Evolutionary conservation across 1,140 invertebrate genomes (phyloP), one percentile per base, ranked within the genome.

Genomic region (Mylabris phalerata): DNA sequence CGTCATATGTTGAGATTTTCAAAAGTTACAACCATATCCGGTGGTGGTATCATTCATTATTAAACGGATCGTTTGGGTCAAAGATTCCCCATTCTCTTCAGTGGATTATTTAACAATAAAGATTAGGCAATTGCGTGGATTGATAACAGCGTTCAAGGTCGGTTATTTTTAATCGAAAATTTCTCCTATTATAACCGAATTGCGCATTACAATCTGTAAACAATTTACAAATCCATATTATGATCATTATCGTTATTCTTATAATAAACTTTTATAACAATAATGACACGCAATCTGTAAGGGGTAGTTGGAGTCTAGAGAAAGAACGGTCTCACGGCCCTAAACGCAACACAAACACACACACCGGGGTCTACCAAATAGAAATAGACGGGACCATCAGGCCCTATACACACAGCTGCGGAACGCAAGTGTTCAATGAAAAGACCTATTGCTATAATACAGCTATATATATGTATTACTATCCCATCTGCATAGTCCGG

Each of bases 381-480:
- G 51, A 54, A 54, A 54, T 54, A 54, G 51, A 32, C 19, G 32
- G 7, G 32, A 54, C 51, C 51, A 38, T 45, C 42, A 54, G 51
- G 51, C 44, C 4, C 7, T 7, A 32, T 32, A 42, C 41, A 55
- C 48, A 55, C 52, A 55, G 52, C 52, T 55, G 52, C 52, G 40
- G 44, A 55, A 55, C 52, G 40, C 52, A 55, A 55, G 52, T 55
- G 52, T 55, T 55, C 52, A 55, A 46, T 55, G 52, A 55, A 55
- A 55, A 55, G 52, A 32, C 45, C 52, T 32, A 55, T 47, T 55
- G 52, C 52, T 55, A 32, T 32, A 32, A 5, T 40, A 47, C 19
- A 19, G 19, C 19, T 19, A 19, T 19, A 19, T 19, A 19, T 19
- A 19, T 19, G 19, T 19, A 19, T 19, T 19, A 44, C 43, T 47